phyloP scores from a whole-genome alignment of 1,140 invertebrate genomes.

The Drosophila pandora region DNA sequence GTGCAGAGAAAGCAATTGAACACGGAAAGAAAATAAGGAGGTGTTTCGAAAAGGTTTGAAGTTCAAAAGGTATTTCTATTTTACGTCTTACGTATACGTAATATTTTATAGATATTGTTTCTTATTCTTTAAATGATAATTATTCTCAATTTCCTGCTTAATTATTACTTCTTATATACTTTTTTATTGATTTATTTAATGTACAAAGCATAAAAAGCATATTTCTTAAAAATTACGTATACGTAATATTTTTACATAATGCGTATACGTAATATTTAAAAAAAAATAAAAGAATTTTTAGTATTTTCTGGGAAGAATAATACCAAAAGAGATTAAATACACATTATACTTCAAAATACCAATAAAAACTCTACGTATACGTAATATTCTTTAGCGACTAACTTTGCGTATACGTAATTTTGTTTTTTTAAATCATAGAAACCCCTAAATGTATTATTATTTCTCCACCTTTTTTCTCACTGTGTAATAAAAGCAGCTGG shows the following conservation, averaged over 20 bases:
- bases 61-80: not conserved
- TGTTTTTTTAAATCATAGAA: not conserved
- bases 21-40: conserved; percentile 1
- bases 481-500: conserved; percentile 7
- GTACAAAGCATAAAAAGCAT: no score
- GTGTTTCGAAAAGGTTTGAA: not conserved
- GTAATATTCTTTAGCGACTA: not conserved
- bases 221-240: not conserved
- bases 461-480: not conserved
- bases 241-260: no score
- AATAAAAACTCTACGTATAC: no score
- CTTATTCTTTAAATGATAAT: no score
- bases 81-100: not conserved
- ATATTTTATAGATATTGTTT: not conserved
- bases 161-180: no score
- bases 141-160: no score
- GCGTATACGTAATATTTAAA: no score
- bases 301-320: no score
- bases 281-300: no score
- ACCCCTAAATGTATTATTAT: not conserved
- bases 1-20: conserved; percentile 20
- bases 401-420: not conserved
- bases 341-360: not conserved
- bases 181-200: no score
- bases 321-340: no score